These are phyloP conservation scores for Capreolus pygargus DNA, from an alignment of 2,113 vertebrate genomes.

Conservation along the genomic window DNA sequence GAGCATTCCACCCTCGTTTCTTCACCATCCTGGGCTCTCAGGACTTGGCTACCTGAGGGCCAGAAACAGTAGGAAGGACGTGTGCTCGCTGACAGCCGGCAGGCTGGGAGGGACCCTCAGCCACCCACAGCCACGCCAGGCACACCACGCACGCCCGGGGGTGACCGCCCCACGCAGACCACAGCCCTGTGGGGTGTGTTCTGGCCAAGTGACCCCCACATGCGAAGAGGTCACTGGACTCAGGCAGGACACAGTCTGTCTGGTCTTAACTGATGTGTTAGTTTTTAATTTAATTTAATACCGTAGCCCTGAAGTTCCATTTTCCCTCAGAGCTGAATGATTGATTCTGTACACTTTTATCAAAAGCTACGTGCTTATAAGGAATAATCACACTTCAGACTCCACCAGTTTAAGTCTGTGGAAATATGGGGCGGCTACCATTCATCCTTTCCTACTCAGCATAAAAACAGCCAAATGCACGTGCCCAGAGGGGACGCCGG, in stretches of 20 bases:
- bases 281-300: no score
- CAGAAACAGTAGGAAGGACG: neutral
- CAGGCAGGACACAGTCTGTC: no score
- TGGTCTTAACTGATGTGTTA: no score
- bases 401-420: neutral
- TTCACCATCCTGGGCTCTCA: accelerated
- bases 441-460: neutral
- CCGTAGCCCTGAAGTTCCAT: neutral
- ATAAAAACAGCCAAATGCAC: no score
- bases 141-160: accelerated
- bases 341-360: neutral
- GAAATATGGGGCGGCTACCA: accelerated
- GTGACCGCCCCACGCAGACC: no score
- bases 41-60: accelerated
- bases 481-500: neutral
- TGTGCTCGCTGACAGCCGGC: accelerated
- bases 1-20: neutral
- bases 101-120: neutral
- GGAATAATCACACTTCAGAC: neutral
- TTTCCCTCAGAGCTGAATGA: neutral
- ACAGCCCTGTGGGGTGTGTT: accelerated
- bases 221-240: neutral
- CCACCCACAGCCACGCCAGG: accelerated
- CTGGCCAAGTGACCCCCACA: accelerated
- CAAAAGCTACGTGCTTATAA: neutral